phyloP scores from a whole-genome alignment of 64 coral and sea anemone genomes.

The Exaiptasia diaphana region DNA sequence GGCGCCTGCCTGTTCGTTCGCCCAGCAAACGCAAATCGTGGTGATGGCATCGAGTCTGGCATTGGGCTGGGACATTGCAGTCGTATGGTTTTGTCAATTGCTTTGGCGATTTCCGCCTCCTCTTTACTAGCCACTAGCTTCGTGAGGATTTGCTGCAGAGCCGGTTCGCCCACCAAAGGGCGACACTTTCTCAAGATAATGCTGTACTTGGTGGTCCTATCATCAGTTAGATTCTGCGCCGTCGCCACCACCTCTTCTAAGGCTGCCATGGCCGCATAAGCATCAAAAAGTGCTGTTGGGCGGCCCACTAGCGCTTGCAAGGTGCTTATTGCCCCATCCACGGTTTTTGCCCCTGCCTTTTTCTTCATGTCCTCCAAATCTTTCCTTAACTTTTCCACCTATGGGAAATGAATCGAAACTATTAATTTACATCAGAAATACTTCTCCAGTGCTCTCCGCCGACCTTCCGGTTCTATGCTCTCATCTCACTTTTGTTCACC shows the following conservation, averaged over 20 bases:
- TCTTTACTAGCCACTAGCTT: slow-evolving; percentile 35
- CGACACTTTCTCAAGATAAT: slow-evolving; percentile 17
- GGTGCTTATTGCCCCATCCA: not conserved
- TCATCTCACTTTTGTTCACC: no score
- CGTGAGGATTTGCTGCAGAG: not conserved
- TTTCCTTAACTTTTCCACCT: not conserved
- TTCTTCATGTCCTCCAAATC: not conserved
- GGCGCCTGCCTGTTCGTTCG: not conserved
- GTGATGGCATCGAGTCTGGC: not conserved
- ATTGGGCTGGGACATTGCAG: not conserved
- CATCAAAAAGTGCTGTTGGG: slow-evolving; percentile 20
- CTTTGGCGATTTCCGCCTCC: slow-evolving; percentile 34
- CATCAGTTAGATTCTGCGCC: slow-evolving; percentile 13
- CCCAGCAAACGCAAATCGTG: not conserved
- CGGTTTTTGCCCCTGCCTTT: not conserved
- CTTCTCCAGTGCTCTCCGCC: no score
- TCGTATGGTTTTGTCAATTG: slow-evolving; percentile 26
- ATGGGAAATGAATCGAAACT: not conserved
- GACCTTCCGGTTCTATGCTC: no score
- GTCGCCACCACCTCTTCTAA: slow-evolving; percentile 35
- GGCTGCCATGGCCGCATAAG: slow-evolving; percentile 29
- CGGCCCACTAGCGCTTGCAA: not conserved
- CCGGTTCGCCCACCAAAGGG: slow-evolving; percentile 1
- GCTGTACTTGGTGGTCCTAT: slow-evolving; percentile 3
- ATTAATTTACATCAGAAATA: not conserved